phyloP scores from a whole-genome alignment of 2,113 vertebrate genomes.

The Siphamia tubifer region DNA sequence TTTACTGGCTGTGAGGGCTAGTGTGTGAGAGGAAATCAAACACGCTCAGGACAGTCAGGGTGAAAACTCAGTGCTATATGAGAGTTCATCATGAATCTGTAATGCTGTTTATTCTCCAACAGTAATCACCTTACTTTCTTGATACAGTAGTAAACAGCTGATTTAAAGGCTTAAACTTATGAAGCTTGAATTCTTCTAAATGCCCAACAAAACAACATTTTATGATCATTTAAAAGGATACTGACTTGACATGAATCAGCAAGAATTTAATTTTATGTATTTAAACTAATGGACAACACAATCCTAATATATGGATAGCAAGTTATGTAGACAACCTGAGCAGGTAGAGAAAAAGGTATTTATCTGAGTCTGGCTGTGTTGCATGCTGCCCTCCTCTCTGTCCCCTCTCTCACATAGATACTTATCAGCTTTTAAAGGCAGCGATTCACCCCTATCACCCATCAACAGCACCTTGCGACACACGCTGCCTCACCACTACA shows the following conservation, averaged over 20 bases:
- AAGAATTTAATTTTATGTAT: not conserved
- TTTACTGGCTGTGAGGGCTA: not conserved
- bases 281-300: slow-evolving; percentile 13
- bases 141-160: not conserved
- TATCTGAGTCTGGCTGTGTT: slow-evolving; percentile 53
- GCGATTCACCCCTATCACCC: slow-evolving; percentile 73
- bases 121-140: not conserved
- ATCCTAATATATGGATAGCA: slow-evolving; percentile 35
- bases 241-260: too few relatives aligned
- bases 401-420: slow-evolving; percentile 69
- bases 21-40: slow-evolving; percentile 1
- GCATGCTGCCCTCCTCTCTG: slow-evolving; percentile 55
- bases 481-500: slow-evolving; percentile 72
- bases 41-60: not conserved
- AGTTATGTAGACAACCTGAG: slow-evolving; percentile 31
- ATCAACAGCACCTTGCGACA: slow-evolving; percentile 77
- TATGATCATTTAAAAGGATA: too few relatives aligned
- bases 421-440: slow-evolving; percentile 77
- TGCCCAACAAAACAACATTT: too few relatives aligned
- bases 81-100: not conserved
- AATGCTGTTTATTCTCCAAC: not conserved
- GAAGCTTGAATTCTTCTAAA: too few relatives aligned
- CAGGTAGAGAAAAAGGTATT: slow-evolving; percentile 41
- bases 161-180: not conserved
- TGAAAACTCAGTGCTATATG: not conserved